Conservation (phyloP, 64 coral and sea anemone genomes). For the Hydrozoanthus tunicans region DNA sequence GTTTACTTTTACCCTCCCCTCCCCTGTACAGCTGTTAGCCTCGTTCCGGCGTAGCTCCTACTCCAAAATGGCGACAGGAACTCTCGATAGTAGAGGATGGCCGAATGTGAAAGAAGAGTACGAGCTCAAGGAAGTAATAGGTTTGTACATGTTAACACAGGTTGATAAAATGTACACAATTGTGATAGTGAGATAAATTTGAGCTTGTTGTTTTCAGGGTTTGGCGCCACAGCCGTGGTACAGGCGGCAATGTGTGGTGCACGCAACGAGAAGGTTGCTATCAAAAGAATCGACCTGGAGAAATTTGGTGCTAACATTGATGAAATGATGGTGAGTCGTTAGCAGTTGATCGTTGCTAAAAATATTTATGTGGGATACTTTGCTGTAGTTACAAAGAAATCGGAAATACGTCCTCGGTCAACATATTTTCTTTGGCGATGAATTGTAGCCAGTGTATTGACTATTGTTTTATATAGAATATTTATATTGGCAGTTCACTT, state of each 20-base stretch:
- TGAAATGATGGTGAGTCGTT: constrained; percentile 93
- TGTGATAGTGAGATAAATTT: neutral
- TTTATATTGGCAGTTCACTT: no score
- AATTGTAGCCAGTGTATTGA: no score
- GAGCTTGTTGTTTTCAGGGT: constrained; percentile 54
- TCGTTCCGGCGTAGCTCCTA: neutral
- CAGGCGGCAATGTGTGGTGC: constrained; percentile 79
- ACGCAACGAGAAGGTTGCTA: constrained; percentile 85
- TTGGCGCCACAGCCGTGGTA: constrained; percentile 96
- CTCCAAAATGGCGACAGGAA: constrained; percentile 83
- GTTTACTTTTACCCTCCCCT: no score
- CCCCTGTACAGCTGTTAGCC: neutral
- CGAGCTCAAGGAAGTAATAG: constrained; percentile 96
- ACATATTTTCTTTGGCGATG: neutral
- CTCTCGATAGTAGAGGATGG: constrained; percentile 85
- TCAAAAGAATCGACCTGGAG: constrained; percentile 98
- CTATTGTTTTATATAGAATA: no score
- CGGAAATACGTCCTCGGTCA: neutral
- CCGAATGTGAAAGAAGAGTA: constrained; percentile 84
- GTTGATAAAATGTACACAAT: neutral
- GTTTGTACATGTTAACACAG: constrained; percentile 39
- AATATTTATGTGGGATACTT: neutral
- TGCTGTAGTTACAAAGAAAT: neutral
- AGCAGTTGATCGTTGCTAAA: neutral
- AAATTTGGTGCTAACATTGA: constrained; percentile 97